Conservation (phyloP, 37 sponge, comb jelly and placozoan genomes). For the Spongilla lacustris region DNA sequence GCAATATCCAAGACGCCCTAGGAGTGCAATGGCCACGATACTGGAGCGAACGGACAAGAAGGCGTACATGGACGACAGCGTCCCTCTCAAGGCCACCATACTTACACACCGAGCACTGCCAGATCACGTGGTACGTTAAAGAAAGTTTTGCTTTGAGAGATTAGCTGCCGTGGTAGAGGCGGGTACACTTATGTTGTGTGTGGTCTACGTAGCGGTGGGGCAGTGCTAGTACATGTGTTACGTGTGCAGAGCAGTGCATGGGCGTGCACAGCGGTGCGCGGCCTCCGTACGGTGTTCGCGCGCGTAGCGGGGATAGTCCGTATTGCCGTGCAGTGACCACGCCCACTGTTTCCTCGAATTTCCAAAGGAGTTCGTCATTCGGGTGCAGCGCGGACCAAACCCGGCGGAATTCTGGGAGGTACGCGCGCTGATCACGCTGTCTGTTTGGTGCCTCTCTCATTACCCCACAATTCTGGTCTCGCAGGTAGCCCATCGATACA, state of each 20-base stretch:
- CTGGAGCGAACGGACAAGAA: conserved; percentile 58
- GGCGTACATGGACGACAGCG: conserved; percentile 67
- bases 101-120: conserved; percentile 20
- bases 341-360: not conserved
- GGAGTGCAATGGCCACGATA: conserved; percentile 12
- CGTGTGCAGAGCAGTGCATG: no score
- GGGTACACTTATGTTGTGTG: no score
- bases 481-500: conserved; percentile 78
- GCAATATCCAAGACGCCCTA: no score
- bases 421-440: not conserved
- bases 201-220: no score
- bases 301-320: no score
- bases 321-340: no score
- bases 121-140: conserved; percentile 67
- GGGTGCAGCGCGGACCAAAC: conserved; percentile 57
- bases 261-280: not conserved
- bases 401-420: conserved; percentile 68
- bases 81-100: conserved; percentile 57
- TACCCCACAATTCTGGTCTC: no score
- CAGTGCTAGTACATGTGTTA: not conserved
- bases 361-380: conserved; percentile 76
- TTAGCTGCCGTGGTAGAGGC: not conserved
- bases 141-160: no score
- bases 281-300: no score
- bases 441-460: not conserved